A percentile compares a stretch with the other conserved stretches of the same genome.
Evolutionary conservation across 2,888 invertebrate genomes (phyloP).

Genomic region (Malthinus seriepunctatus): DNA sequence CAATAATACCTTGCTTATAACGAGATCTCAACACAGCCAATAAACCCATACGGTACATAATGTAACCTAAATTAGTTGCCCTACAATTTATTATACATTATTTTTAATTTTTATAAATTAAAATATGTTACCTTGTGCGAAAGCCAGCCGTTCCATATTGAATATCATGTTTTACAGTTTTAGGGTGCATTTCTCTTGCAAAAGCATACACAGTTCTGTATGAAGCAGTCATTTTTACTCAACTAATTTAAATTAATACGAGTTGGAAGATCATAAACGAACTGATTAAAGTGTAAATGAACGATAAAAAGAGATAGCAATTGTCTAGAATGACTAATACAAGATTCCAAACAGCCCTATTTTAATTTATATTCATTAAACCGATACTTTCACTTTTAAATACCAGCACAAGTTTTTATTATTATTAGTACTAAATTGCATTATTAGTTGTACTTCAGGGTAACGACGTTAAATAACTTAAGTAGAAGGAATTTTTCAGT

Average conservation of each 20-base stretch:
- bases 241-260: too few species aligned
- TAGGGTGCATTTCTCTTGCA: conserved; percentile 77
- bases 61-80: conserved; percentile 82
- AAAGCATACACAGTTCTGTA: conserved; percentile 73
- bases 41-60: conserved; percentile 93
- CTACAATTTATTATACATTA: conserved; percentile 59
- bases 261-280: conserved; percentile 14
- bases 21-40: conserved; percentile 88
- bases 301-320: conserved; percentile 5
- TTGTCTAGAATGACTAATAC: conserved; percentile 24
- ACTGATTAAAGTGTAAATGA: conserved; percentile 16
- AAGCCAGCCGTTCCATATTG: conserved; percentile 88
- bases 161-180: conserved; percentile 66
- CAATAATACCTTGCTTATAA: conserved; percentile 82
- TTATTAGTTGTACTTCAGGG: too few species aligned
- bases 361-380: too few species aligned
- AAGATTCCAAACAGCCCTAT: conserved; percentile 10
- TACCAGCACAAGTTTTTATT: too few species aligned
- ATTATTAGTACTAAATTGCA: too few species aligned
- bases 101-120: conserved; percentile 32
- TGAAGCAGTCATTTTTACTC: conserved; percentile 19
- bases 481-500: too few species aligned
- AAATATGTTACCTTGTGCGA: conserved; percentile 70
- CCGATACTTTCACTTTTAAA: too few species aligned
- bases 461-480: too few species aligned